A percentile compares a stretch with the other conserved stretches of the same genome.
Conservation (phyloP, 2,888 invertebrate species). For the Neoscelio sp. region DNA sequence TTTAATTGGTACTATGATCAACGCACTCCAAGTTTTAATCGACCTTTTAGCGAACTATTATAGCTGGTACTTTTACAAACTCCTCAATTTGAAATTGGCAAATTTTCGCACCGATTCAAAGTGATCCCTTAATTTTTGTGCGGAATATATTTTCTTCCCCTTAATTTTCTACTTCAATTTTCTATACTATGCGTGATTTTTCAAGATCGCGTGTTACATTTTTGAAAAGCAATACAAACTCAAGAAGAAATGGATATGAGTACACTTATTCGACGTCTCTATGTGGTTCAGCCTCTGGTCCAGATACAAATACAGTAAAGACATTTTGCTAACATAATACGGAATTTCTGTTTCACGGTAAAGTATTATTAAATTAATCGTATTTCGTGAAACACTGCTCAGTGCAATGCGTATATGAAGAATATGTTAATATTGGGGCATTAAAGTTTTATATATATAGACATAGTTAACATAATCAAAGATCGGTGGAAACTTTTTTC, state of each 20-base stretch:
- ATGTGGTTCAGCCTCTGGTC: slow-evolving; percentile 3
- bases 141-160: too few species aligned
- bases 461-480: slow-evolving; percentile 34
- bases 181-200: too few species aligned
- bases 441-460: slow-evolving; percentile 28
- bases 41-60: too few species aligned
- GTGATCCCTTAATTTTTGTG: too few species aligned
- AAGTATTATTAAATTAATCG: slow-evolving; percentile 6
- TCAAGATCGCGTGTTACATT: slow-evolving; percentile 73
- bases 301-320: slow-evolving; percentile 30
- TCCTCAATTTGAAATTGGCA: too few species aligned
- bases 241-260: slow-evolving; percentile 37
- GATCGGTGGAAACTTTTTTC: slow-evolving; percentile 26
- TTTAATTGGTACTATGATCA: background rate
- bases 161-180: background rate
- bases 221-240: slow-evolving; percentile 47
- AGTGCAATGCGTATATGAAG: background rate
- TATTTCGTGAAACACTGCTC: slow-evolving; percentile 1
- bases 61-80: too few species aligned
- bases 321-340: too few species aligned
- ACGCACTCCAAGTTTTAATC: too few species aligned
- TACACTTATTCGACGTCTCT: slow-evolving; percentile 1
- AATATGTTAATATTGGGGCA: slow-evolving; percentile 8
- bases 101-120: too few species aligned
- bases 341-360: background rate